Evolutionary conservation across 2,113 vertebrate species (phyloP).

Genomic region (Melanocharis versteri): DNA sequence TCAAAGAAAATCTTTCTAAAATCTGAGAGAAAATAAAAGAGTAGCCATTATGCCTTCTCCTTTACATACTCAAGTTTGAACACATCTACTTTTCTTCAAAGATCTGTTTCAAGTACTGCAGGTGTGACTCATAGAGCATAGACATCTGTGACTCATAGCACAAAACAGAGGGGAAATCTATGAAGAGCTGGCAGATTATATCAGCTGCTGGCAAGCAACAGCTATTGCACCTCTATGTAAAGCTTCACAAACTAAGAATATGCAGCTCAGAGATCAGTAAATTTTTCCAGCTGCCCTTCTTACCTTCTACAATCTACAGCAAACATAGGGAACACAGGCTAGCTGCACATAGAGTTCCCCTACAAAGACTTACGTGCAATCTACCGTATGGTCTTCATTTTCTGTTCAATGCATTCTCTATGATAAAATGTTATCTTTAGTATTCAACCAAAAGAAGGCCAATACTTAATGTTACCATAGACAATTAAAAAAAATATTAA

Average conservation of each 20-base stretch:
- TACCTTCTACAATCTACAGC: neutral
- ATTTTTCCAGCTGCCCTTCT: slow-evolving; percentile 50
- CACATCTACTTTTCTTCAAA: slow-evolving; percentile 26
- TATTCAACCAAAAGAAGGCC: neutral
- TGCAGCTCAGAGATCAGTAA: slow-evolving; percentile 14
- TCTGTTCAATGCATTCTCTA: neutral
- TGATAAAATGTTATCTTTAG: neutral
- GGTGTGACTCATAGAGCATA: slow-evolving; percentile 62
- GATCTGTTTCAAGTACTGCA: slow-evolving; percentile 59
- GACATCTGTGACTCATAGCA: slow-evolving; percentile 62
- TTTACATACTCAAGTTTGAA: slow-evolving; percentile 46
- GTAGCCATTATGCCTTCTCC: neutral
- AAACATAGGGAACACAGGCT: neutral
- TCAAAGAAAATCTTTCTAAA: neutral
- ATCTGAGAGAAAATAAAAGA: neutral
- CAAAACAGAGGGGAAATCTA: slow-evolving; percentile 46
- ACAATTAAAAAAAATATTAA: neutral
- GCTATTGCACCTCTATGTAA: slow-evolving; percentile 22
- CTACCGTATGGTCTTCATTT: neutral
- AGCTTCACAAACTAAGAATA: slow-evolving; percentile 50
- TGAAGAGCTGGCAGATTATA: slow-evolving; percentile 49
- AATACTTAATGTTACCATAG: neutral
- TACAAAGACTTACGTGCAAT: neutral
- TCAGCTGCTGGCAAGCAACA: slow-evolving; percentile 53
- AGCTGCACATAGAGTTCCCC: neutral